Percentiles rank a stretch among this genome's conserved stretches.
Conservation (phyloP, 2,888 invertebrate genomes). For the Machimus rusticus region DNA sequence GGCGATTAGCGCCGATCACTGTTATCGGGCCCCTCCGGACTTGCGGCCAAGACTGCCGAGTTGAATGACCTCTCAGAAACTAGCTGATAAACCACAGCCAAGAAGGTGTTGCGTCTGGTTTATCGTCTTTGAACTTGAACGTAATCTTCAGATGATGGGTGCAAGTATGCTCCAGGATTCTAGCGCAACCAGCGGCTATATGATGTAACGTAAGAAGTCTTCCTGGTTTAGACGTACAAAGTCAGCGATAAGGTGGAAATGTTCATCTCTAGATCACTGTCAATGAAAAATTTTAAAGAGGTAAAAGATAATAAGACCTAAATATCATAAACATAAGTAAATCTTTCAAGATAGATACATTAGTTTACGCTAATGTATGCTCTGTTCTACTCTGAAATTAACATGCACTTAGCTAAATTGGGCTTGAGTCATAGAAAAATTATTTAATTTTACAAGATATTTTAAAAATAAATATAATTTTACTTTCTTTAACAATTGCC, state of each 20-base stretch:
- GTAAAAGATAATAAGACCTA: too few species aligned
- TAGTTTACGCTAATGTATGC: too few species aligned
- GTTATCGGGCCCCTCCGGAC: neutral
- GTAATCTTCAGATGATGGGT: neutral
- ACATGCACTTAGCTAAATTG: too few species aligned
- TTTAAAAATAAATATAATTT: too few species aligned
- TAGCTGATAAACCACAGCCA: neutral
- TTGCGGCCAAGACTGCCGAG: neutral
- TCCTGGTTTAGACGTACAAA: neutral
- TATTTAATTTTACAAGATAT: too few species aligned
- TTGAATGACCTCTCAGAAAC: neutral
- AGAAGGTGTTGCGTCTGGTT: neutral
- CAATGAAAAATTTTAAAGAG: neutral
- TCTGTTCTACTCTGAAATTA: too few species aligned
- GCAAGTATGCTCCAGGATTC: neutral
- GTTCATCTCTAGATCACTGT: neutral
- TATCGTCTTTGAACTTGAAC: neutral
- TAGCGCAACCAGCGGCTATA: neutral
- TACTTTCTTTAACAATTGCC: too few species aligned
- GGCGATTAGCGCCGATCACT: constrained; percentile 2
- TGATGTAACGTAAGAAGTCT: neutral
- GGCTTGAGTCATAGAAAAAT: too few species aligned
- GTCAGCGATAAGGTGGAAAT: neutral
- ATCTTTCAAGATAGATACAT: too few species aligned
- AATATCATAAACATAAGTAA: too few species aligned